These are phyloP conservation scores for Cercopithecus mona DNA, from an alignment of 2,113 vertebrate genomes.

Conservation along the genomic window DNA sequence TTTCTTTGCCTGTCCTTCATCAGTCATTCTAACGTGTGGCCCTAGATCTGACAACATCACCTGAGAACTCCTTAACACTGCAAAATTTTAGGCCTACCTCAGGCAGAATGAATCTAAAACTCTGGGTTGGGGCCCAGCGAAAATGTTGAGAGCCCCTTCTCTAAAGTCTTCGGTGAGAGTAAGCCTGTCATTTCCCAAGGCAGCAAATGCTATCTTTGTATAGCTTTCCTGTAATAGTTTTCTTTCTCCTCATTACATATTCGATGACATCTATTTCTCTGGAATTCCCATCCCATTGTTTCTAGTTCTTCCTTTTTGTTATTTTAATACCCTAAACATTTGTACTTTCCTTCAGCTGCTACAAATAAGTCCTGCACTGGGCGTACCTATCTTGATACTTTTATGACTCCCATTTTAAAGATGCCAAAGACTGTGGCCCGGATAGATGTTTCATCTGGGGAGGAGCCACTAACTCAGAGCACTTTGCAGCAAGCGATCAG, in stretches of 20 bases:
- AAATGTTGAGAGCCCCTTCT: background rate
- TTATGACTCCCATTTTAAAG: conserved; percentile 23
- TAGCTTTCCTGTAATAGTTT: background rate
- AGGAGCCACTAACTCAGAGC: background rate
- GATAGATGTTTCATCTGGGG: background rate
- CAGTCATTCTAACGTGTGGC: background rate
- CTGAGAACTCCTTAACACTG: background rate
- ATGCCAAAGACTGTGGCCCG: background rate
- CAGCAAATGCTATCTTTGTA: background rate
- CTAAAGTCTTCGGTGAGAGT: background rate
- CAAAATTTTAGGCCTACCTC: background rate
- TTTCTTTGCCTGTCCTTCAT: no score
- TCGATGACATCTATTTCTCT: background rate
- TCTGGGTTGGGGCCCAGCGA: background rate
- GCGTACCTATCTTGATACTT: background rate
- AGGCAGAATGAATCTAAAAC: background rate
- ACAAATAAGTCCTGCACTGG: background rate
- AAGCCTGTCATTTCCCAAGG: background rate
- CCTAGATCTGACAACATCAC: background rate
- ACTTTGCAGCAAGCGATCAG: background rate
- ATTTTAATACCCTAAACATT: background rate
- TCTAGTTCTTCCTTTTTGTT: background rate
- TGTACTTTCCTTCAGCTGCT: background rate
- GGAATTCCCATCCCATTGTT: no score
- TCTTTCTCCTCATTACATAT: background rate